Evolutionary conservation across 2,797 vertebrate species (phyloP), one percentile per base, ranked within the genome.

Genomic region (Gymnodraco acuticeps): DNA sequence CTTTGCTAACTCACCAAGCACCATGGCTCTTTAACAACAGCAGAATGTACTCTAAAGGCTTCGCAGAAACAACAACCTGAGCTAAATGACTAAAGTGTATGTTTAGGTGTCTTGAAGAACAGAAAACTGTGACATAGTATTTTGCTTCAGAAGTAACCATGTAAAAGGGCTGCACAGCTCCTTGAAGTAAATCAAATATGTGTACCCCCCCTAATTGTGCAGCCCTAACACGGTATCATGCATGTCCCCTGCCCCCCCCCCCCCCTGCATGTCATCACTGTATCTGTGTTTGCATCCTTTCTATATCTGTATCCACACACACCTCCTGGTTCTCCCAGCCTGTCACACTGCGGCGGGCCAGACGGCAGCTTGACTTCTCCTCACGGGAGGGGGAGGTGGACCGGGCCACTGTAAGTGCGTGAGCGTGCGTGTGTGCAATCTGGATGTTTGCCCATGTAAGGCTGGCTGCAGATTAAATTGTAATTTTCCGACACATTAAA

Each of bases 321-420:
- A 59, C 75, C 80, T 74, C 83, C 87, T 47, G 62, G 67, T 69
- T 85, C 48, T 73, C 94, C 93, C 95, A 97, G 96, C 96, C 96
- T 96, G 90, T 94, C 91, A 94, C 90, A 83, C 60, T 95, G 86
- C 93, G 93, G 91, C 92, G 93, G 89, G 88, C 91, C 93, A 95
- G 95, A 67, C 94, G 81, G 83, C 94, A 95, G 78, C 95, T 92
- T 91, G 95, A 95, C 93, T 96, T 96, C 91, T 75, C 94, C 89
- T 94, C 95, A 75, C 90, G 91, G 11, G 95, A 96, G 91, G 83
- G 92, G 69, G 95, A 96, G 77, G 80, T 94, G 91, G 96, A 97
- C 72, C 92, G 93, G 89, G 92, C 92, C 91, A 95, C 95, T 94
- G 95, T 96, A 97, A 97, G 96, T 96, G 94, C 84, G 77, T 84